phyloP scores from a whole-genome alignment of 2,888 invertebrate genomes.

The Stenurella melanura region DNA sequence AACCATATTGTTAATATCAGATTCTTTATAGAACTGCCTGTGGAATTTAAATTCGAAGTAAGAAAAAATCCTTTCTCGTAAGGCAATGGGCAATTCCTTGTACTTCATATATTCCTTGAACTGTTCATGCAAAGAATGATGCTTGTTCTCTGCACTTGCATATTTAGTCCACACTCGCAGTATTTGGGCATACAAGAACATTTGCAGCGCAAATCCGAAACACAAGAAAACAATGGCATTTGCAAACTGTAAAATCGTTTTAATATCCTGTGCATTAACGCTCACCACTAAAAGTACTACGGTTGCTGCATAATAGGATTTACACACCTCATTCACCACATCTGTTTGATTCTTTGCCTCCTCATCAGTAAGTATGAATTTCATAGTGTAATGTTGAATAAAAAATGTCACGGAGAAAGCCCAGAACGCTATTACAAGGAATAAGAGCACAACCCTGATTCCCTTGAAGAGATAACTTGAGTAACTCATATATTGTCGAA shows the following conservation, averaged over 20 bases:
- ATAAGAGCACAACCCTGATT: slow-evolving; percentile 22
- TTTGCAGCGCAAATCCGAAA: slow-evolving; percentile 32
- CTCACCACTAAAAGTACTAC: slow-evolving; percentile 20
- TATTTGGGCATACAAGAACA: slow-evolving; percentile 54
- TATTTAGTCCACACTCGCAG: slow-evolving; percentile 62
- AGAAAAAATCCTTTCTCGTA: slow-evolving; percentile 68
- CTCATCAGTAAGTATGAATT: not conserved
- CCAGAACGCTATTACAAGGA: slow-evolving; percentile 13
- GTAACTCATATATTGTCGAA: slow-evolving; percentile 31
- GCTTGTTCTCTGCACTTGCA: slow-evolving; percentile 61
- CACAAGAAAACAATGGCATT: slow-evolving; percentile 45
- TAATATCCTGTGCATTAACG: not conserved
- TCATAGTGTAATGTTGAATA: not conserved
- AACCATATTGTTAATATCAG: slow-evolving; percentile 68
- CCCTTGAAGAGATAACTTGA: slow-evolving; percentile 25
- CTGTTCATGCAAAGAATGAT: slow-evolving; percentile 67
- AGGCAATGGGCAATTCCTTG: slow-evolving; percentile 70
- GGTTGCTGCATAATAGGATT: slow-evolving; percentile 11
- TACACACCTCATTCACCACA: not conserved
- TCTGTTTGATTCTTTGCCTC: not conserved
- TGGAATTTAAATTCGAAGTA: slow-evolving; percentile 72
- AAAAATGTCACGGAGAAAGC: slow-evolving; percentile 22
- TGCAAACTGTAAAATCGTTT: not conserved
- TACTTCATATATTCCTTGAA: slow-evolving; percentile 72
- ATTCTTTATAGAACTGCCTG: slow-evolving; percentile 70